These are phyloP conservation scores for Mactra quadrangularis DNA, from an alignment of 1,140 invertebrate genomes.

Conservation along the genomic window DNA sequence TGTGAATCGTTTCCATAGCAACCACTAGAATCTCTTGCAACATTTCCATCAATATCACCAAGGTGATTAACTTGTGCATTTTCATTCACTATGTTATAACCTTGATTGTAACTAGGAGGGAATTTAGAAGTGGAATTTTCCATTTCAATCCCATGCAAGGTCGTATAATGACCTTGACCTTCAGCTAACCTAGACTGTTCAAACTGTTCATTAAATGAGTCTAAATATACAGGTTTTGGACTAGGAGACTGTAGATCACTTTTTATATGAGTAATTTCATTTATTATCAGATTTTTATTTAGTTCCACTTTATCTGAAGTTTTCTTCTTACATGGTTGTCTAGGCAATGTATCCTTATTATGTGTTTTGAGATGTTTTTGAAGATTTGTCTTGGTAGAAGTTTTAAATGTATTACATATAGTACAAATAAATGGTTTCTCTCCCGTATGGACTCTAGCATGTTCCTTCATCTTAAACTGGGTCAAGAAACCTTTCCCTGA, in stretches of 20 bases:
- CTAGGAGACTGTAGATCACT: no score
- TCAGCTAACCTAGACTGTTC: no score
- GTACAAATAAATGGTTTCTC: slow-evolving; percentile 24
- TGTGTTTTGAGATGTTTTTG: slow-evolving; percentile 34
- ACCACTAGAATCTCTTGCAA: background rate
- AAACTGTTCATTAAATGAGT: no score
- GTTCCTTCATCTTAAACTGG: slow-evolving; percentile 26
- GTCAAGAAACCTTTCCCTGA: slow-evolving; percentile 31
- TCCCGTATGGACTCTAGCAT: slow-evolving; percentile 4
- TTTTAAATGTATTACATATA: background rate
- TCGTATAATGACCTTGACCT: no score
- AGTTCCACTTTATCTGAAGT: no score
- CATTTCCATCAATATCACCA: background rate
- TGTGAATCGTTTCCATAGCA: slow-evolving; percentile 7
- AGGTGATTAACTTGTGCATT: background rate
- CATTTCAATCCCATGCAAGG: no score
- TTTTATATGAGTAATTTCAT: no score
- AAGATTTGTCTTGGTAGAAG: slow-evolving; percentile 14
- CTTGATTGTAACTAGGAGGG: background rate
- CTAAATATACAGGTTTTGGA: no score
- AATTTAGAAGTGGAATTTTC: no score
- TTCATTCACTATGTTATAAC: background rate
- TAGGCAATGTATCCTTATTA: background rate
- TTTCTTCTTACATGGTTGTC: background rate
- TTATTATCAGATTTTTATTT: no score